Percentiles rank a stretch among this genome's conserved stretches.
These are phyloP conservation scores for Nomada fucata DNA, from an alignment of 2,888 invertebrate species.

Conservation along the genomic window DNA sequence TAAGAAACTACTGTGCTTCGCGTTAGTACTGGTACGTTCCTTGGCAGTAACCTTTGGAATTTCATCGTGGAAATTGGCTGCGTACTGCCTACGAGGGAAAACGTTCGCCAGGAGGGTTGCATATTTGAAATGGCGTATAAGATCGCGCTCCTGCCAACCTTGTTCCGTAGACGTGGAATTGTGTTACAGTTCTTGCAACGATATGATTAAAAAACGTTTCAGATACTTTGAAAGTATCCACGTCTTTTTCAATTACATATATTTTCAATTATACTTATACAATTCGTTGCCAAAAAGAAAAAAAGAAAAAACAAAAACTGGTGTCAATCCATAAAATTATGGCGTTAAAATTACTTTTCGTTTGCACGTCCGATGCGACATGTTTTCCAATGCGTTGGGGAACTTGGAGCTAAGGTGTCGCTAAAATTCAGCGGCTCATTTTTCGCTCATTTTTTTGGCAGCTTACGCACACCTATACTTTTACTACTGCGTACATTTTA, in stretches of 20 bases:
- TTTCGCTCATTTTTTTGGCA: too few species aligned
- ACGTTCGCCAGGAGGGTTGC: conserved; percentile 28
- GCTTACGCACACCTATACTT: too few species aligned
- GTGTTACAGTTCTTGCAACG: conserved; percentile 5
- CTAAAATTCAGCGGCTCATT: too few species aligned
- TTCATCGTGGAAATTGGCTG: conserved; percentile 58
- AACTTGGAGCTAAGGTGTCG: too few species aligned
- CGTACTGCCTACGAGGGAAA: conserved; percentile 18
- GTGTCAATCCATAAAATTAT: not conserved
- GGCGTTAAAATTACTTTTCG: not conserved
- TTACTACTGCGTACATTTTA: not conserved
- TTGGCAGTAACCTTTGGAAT: conserved; percentile 52
- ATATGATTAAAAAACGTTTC: conserved; percentile 31
- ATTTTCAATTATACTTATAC: too few species aligned
- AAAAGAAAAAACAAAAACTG: too few species aligned
- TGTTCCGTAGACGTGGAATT: conserved; percentile 1
- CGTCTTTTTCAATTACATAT: too few species aligned
- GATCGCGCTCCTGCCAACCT: conserved; percentile 39
- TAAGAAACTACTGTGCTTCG: conserved; percentile 13
- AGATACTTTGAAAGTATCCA: not conserved
- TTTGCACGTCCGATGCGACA: not conserved
- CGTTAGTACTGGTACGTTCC: not conserved
- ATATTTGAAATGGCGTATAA: conserved; percentile 52
- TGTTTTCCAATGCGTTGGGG: not conserved
- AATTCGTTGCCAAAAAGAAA: not conserved